Conservation (phyloP, 1,140 invertebrate species). For the Diorhabda sublineata region DNA sequence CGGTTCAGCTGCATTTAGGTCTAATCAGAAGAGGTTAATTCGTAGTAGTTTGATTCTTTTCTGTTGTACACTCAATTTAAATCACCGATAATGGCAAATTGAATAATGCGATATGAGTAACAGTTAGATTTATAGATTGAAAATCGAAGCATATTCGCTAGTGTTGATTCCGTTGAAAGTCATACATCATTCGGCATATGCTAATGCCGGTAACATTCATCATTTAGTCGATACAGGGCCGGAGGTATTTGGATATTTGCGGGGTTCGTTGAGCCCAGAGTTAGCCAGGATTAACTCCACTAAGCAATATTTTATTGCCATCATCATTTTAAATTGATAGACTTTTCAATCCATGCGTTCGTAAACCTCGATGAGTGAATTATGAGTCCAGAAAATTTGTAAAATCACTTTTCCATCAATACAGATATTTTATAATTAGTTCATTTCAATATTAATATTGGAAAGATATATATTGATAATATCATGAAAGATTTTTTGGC, state of each 20-base stretch:
- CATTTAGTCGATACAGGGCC: conserved; percentile 35
- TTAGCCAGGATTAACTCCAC: conserved; percentile 32
- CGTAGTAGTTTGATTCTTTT: too few relatives aligned
- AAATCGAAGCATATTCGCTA: conserved; percentile 40
- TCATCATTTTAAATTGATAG: conserved; percentile 36
- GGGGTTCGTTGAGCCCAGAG: background rate
- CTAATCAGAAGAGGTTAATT: too few relatives aligned
- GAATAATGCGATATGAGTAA: conserved; percentile 33
- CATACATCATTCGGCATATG: conserved; percentile 44
- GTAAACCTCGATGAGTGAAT: conserved; percentile 24
- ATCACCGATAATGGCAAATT: conserved; percentile 35
- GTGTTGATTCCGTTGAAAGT: conserved; percentile 40
- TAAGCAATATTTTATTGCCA: conserved; percentile 40
- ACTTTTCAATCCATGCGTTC: conserved; percentile 30
- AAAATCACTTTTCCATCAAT: background rate
- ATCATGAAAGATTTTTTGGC: too few relatives aligned
- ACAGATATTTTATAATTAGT: too few relatives aligned
- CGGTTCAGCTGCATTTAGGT: too few relatives aligned
- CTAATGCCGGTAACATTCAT: conserved; percentile 41
- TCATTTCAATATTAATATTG: too few relatives aligned
- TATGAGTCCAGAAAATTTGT: conserved; percentile 4
- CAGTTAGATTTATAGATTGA: conserved; percentile 40
- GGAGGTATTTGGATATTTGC: background rate
- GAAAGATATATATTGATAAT: too few relatives aligned
- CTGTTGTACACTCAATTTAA: background rate